Evolutionary conservation across 2,797 vertebrate genomes (phyloP).

Genomic region (Sebastes iracundus): DNA sequence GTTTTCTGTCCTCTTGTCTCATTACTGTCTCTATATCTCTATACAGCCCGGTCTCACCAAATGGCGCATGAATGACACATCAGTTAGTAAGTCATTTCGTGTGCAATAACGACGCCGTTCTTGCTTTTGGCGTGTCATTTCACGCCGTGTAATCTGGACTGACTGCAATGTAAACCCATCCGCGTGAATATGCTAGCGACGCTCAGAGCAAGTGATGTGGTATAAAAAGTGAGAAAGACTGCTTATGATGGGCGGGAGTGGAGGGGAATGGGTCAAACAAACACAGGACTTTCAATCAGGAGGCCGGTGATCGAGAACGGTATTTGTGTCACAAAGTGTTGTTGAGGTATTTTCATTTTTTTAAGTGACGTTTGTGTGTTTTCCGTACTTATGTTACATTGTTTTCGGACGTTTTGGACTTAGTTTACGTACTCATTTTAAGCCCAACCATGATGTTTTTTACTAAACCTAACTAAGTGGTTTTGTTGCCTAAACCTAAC

Average conservation of each 20-base stretch:
- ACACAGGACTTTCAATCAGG: no score
- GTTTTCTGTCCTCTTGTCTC: neutral
- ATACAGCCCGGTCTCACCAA: neutral
- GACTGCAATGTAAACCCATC: neutral
- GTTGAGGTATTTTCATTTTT: neutral
- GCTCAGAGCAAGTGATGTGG: neutral
- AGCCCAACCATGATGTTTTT: neutral
- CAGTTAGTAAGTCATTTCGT: neutral
- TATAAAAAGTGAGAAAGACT: neutral
- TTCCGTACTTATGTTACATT: neutral
- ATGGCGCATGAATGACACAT: neutral
- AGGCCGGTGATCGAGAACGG: no score
- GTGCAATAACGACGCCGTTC: neutral
- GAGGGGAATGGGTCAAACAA: no score
- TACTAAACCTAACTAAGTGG: neutral
- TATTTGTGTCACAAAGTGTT: neutral
- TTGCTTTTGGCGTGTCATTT: neutral
- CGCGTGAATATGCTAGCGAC: neutral
- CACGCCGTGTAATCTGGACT: neutral
- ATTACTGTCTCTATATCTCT: neutral
- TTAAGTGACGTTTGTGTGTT: neutral
- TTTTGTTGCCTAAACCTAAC: neutral
- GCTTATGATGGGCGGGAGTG: neutral
- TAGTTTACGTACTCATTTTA: no score
- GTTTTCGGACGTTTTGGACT: fast-evolving